A percentile compares a stretch with the other conserved stretches of the same genome.
These are phyloP conservation scores for Rhynchopsitta pachyrhyncha DNA, from an alignment of 2,113 vertebrate species.

Conservation along the genomic window DNA sequence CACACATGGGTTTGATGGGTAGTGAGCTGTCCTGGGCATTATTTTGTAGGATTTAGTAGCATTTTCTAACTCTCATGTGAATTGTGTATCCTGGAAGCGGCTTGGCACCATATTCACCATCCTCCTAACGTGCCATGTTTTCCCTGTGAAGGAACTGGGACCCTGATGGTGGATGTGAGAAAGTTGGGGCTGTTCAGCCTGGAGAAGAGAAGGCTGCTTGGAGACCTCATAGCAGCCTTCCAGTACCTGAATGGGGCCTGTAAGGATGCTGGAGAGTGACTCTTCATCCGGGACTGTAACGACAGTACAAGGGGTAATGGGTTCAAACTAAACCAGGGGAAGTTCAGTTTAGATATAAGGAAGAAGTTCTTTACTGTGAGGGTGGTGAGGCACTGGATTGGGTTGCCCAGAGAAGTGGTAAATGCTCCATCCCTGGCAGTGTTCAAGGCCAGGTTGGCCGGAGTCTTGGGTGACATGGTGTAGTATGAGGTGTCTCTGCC, in stretches of 20 bases:
- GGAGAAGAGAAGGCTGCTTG: background rate
- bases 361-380: background rate
- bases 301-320: background rate
- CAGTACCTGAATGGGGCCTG: background rate
- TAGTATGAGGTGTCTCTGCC: background rate
- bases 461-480: background rate
- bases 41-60: background rate
- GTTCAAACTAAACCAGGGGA: background rate
- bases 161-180: background rate
- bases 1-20: background rate
- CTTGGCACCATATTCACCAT: background rate
- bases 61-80: background rate
- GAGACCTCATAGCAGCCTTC: background rate
- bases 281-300: background rate
- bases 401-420: background rate
- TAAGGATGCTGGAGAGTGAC: background rate
- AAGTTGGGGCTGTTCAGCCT: background rate
- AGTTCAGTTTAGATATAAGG: background rate
- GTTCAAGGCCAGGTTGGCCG: background rate
- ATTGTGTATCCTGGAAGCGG: background rate
- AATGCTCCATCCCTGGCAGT: background rate
- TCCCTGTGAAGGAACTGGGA: accelerated
- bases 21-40: background rate
- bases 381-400: background rate
- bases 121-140: background rate